These are phyloP conservation scores for Rhyacophila brunnea DNA, from an alignment of 1,140 invertebrate species.

Conservation along the genomic window DNA sequence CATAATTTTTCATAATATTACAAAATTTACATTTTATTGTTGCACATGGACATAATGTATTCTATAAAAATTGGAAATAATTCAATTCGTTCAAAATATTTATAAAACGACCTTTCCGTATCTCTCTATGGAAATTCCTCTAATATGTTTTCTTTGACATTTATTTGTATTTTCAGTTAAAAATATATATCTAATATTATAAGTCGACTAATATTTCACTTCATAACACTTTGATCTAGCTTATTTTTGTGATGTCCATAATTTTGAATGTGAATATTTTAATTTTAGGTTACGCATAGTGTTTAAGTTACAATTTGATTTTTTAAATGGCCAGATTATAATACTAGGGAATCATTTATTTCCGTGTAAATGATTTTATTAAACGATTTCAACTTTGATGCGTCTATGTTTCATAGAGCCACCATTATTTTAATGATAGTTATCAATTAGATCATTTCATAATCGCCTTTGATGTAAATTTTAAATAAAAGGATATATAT, in stretches of 20 bases:
- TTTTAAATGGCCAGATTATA: neutral
- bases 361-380: slow-evolving; percentile 1
- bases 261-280: slow-evolving; percentile 24
- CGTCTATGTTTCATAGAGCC: slow-evolving; percentile 19
- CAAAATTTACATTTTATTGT: no score
- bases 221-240: slow-evolving; percentile 15
- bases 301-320: neutral
- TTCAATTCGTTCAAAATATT: neutral
- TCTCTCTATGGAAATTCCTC: slow-evolving; percentile 9
- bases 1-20: no score
- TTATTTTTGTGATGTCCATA: slow-evolving; percentile 24
- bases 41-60: no score
- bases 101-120: neutral
- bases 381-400: slow-evolving; percentile 5
- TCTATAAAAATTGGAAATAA: no score
- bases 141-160: slow-evolving; percentile 14
- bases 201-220: slow-evolving; percentile 17
- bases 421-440: slow-evolving; percentile 19
- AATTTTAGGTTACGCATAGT: neutral
- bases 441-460: slow-evolving; percentile 26
- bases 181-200: no score
- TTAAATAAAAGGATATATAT: slow-evolving; percentile 28
- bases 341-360: neutral
- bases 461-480: slow-evolving; percentile 35
- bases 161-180: no score